Evolutionary conservation across 1,140 invertebrate species (phyloP).

Genomic region (Papilio helenus): DNA sequence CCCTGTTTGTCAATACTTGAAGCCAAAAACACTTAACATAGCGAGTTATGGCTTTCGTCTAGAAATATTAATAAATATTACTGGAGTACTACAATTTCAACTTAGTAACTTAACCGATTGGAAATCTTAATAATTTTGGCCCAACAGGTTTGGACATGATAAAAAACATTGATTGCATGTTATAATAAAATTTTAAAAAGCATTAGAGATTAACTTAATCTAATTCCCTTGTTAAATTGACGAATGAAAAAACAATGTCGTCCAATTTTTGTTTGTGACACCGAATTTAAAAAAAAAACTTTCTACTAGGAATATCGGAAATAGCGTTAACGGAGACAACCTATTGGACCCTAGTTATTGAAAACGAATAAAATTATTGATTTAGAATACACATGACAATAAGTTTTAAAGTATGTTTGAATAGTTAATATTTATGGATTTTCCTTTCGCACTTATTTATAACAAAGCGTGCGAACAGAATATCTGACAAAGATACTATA

Average conservation of each 20-base stretch:
- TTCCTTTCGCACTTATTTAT: constrained; percentile 12
- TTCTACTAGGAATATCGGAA: background rate
- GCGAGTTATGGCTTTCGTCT: background rate
- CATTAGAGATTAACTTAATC: constrained; percentile 31
- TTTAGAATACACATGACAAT: background rate
- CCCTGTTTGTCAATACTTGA: constrained; percentile 12
- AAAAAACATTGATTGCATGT: constrained; percentile 25
- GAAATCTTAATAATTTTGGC: background rate
- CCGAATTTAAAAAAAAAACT: background rate
- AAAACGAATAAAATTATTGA: background rate
- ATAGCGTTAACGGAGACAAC: background rate
- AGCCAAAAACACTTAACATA: background rate
- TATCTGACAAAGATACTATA: background rate
- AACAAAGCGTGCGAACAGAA: constrained; percentile 15
- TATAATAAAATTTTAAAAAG: background rate
- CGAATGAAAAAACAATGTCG: background rate
- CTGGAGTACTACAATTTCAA: background rate
- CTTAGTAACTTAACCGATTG: background rate
- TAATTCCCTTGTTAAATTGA: constrained; percentile 38
- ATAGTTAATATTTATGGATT: background rate
- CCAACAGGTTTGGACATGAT: background rate
- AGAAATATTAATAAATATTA: background rate
- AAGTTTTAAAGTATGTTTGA: background rate
- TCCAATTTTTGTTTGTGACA: background rate
- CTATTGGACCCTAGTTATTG: constrained; percentile 14